Percentiles rank a stretch among this genome's conserved stretches.
phyloP scores from a whole-genome alignment of 1,140 invertebrate genomes.

The Sarcophaga bullata region DNA sequence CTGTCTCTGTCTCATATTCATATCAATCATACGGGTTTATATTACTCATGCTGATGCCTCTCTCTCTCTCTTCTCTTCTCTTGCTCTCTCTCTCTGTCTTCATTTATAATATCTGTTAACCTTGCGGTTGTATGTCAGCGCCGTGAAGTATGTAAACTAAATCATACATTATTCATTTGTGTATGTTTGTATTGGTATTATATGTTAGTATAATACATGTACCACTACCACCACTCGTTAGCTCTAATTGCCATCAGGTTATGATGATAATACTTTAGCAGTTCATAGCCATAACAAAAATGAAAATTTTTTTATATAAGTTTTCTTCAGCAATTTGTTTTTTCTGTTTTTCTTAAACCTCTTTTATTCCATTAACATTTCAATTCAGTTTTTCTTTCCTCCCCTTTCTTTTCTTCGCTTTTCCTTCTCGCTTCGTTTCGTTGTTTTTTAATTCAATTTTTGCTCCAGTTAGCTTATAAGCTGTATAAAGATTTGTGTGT shows the following conservation, averaged over 20 bases:
- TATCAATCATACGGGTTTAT: too few species aligned
- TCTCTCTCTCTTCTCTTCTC: too few species aligned
- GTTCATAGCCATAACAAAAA: background rate
- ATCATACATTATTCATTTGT: background rate
- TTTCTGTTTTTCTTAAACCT: background rate
- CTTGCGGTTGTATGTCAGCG: background rate
- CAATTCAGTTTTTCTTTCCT: background rate
- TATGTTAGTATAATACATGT: background rate
- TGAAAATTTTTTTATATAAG: background rate
- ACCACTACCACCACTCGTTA: background rate
- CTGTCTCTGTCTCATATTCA: too few species aligned
- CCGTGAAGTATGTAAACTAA: background rate
- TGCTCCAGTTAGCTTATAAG: conserved; percentile 29
- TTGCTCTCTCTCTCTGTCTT: too few species aligned
- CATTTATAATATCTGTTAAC: background rate
- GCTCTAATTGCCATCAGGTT: background rate
- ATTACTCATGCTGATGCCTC: too few species aligned
- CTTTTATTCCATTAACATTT: conserved; percentile 24
- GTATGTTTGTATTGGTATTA: background rate
- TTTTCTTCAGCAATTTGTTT: background rate
- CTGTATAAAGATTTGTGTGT: background rate
- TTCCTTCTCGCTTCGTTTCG: background rate
- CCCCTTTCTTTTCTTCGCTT: background rate
- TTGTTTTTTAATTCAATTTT: conserved; percentile 35
- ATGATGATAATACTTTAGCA: background rate